phyloP scores from a whole-genome alignment of 1,140 invertebrate genomes.

The Pseudoatta argentina region DNA sequence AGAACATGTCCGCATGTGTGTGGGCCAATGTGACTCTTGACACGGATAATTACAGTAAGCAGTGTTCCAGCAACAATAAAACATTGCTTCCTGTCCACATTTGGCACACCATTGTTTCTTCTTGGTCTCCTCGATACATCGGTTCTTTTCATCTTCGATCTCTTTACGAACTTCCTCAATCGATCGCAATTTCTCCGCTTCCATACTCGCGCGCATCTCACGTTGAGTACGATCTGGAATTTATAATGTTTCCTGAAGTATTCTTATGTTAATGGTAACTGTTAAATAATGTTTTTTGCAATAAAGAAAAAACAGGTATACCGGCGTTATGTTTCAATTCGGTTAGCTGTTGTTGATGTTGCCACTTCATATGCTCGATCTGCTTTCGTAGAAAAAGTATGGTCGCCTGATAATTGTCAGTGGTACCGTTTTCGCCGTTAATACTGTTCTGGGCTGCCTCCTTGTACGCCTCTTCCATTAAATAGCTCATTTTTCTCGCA shows the following conservation, averaged over 20 bases:
- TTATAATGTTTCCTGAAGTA: background rate
- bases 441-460: slow-evolving; percentile 78
- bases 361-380: slow-evolving; percentile 89
- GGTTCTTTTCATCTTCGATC: slow-evolving; percentile 88
- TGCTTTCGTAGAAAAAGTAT: slow-evolving; percentile 88
- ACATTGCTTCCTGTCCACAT: slow-evolving; percentile 94
- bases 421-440: slow-evolving; percentile 68
- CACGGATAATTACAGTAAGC: slow-evolving; percentile 96
- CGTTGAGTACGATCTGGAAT: slow-evolving; percentile 86
- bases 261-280: slow-evolving; percentile 11
- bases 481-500: slow-evolving; percentile 79
- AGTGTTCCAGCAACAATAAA: slow-evolving; percentile 98
- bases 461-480: slow-evolving; percentile 83
- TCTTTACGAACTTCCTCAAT: slow-evolving; percentile 88
- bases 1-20: slow-evolving; percentile 87
- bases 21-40: slow-evolving; percentile 90
- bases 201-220: slow-evolving; percentile 89
- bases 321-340: slow-evolving; percentile 89
- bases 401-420: slow-evolving; percentile 85
- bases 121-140: slow-evolving; percentile 92
- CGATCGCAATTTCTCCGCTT: slow-evolving; percentile 89
- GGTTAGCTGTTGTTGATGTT: slow-evolving; percentile 88
- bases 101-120: slow-evolving; percentile 95
- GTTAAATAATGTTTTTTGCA: background rate
- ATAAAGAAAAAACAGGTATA: slow-evolving; percentile 58